Evolutionary conservation across 2,888 invertebrate species (phyloP).

Genomic region (Trissolcus brochymenae): DNA sequence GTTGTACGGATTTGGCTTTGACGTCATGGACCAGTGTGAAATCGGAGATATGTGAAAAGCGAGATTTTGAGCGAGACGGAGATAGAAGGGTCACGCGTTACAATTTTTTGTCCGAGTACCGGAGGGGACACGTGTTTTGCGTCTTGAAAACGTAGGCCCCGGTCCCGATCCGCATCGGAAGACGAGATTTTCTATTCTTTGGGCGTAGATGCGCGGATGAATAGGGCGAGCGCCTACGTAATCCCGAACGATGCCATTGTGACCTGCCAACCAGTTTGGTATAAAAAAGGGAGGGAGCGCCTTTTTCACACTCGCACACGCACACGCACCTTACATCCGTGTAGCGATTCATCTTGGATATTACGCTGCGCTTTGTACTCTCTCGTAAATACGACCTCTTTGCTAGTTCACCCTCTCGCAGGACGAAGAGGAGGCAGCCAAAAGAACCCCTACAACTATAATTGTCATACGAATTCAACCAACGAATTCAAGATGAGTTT

Average conservation of each 20-base stretch:
- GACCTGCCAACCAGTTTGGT: conserved; percentile 62
- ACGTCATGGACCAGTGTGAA: conserved; percentile 32
- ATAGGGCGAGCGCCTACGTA: conserved; percentile 72
- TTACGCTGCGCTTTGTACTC: conserved; percentile 12
- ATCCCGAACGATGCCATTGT: conserved; percentile 67
- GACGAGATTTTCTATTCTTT: conserved; percentile 40
- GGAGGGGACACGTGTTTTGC: conserved; percentile 48
- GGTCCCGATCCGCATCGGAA: conserved; percentile 17
- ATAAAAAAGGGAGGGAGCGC: conserved; percentile 23
- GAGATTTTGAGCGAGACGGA: background rate
- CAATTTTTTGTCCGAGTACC: conserved; percentile 44
- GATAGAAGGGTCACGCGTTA: conserved; percentile 39
- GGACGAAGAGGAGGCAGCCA: no score
- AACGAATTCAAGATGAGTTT: no score
- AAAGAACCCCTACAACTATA: no score
- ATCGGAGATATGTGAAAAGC: conserved; percentile 29
- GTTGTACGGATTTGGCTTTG: conserved; percentile 30
- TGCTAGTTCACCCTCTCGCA: conserved; percentile 42
- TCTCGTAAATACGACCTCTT: conserved; percentile 35
- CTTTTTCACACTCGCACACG: conserved; percentile 65
- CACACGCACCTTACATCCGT: conserved; percentile 17
- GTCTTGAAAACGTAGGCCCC: conserved; percentile 15
- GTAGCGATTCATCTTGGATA: conserved; percentile 49
- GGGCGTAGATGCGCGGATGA: conserved; percentile 52
- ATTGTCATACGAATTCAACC: background rate